These are phyloP conservation scores for Tylochromis polylepis DNA, from an alignment of 2,113 vertebrate genomes.

Conservation along the genomic window DNA sequence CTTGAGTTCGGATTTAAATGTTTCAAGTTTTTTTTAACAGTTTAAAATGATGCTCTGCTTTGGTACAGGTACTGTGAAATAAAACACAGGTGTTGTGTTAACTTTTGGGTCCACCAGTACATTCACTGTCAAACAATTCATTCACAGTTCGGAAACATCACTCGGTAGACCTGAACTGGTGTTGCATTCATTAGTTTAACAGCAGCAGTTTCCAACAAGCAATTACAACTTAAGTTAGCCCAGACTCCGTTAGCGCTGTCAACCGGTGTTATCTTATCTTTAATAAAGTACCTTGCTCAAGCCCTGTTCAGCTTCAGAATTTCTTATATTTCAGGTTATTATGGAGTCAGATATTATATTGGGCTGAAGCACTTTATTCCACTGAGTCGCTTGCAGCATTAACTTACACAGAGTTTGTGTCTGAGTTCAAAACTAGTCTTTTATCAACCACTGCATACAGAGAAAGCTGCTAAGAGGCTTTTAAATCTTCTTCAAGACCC, in stretches of 20 bases:
- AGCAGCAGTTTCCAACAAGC: background rate
- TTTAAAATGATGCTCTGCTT: background rate
- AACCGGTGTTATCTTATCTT: background rate
- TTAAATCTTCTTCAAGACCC: background rate
- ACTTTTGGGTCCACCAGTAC: background rate
- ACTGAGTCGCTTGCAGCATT: background rate
- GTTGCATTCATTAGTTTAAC: background rate
- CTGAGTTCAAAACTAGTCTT: background rate
- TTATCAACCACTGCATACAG: background rate
- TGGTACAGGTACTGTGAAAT: background rate
- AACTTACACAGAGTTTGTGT: background rate
- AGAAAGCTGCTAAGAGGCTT: background rate
- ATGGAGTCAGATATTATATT: background rate
- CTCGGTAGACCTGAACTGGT: background rate
- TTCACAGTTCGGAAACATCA: background rate
- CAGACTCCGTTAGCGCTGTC: background rate
- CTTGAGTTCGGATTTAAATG: background rate
- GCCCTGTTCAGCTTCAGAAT: background rate
- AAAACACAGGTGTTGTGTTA: background rate
- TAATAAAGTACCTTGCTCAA: accelerated
- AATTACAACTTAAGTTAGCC: background rate
- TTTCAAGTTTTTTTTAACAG: background rate
- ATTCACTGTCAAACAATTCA: no score
- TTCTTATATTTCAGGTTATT: background rate
- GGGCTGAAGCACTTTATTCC: background rate